Percentiles rank a stretch among this genome's conserved stretches.
Evolutionary conservation across 2,888 invertebrate genomes (phyloP).

Genomic region (Sclerodermus sp.): DNA sequence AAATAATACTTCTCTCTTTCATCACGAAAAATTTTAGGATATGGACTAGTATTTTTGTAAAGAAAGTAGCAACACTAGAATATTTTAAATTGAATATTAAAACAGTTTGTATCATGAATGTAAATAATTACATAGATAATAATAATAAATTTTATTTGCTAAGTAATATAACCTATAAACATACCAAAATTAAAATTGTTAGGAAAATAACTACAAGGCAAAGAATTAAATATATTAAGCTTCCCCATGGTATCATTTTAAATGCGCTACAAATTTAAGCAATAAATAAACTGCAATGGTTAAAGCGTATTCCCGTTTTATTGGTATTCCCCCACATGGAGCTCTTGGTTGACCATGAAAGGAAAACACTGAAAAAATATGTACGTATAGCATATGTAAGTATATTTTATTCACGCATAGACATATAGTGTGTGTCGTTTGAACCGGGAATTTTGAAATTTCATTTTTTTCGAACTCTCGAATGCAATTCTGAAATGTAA

Average conservation of each 20-base stretch:
- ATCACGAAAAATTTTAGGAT: slow-evolving; percentile 68
- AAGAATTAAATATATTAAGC: background rate
- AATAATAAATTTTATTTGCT: background rate
- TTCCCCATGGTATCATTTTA: background rate
- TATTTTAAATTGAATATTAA: background rate
- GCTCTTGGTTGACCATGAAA: too few species aligned
- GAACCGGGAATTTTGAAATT: too few species aligned
- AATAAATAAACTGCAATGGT: background rate
- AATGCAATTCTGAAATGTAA: too few species aligned
- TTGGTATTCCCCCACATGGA: too few species aligned
- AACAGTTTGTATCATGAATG: background rate
- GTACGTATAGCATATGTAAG: too few species aligned
- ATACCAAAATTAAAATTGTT: slow-evolving; percentile 19
- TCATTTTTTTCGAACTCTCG: too few species aligned
- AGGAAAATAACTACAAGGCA: slow-evolving; percentile 11
- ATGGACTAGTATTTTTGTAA: slow-evolving; percentile 67
- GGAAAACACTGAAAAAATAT: too few species aligned
- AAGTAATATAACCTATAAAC: slow-evolving; percentile 17
- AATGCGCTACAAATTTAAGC: background rate
- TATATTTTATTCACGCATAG: too few species aligned
- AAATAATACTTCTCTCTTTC: slow-evolving; percentile 76
- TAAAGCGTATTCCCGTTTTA: too few species aligned
- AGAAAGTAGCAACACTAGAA: slow-evolving; percentile 66
- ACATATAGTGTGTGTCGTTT: too few species aligned
- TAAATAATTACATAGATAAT: background rate